phyloP scores from a whole-genome alignment of 2,888 invertebrate genomes.

The Tenthredo distinguenda region DNA sequence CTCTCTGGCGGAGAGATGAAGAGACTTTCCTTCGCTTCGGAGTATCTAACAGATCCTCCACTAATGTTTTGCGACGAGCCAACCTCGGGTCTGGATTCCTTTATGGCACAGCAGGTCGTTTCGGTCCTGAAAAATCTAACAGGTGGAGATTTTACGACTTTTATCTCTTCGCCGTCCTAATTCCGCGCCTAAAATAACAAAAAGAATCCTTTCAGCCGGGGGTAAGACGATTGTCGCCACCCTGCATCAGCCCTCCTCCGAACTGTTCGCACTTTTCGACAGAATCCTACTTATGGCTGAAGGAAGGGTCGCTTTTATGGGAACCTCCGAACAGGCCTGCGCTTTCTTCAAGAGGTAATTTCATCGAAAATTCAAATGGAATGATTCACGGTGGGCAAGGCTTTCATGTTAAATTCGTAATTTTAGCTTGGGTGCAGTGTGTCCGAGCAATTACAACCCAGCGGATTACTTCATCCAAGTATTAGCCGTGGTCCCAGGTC shows the following conservation, averaged over 20 bases:
- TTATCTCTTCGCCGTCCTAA: not conserved
- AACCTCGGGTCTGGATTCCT: constrained; percentile 97
- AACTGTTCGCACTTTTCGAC: constrained; percentile 94
- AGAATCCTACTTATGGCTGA: constrained; percentile 94
- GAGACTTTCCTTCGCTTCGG: constrained; percentile 97
- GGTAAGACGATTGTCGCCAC: constrained; percentile 96
- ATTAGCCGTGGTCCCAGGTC: constrained; percentile 91
- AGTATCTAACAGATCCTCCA: constrained; percentile 96
- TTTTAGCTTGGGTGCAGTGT: constrained; percentile 87
- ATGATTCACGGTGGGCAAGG: not conserved
- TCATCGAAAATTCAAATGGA: not conserved
- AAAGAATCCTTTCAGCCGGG: constrained; percentile 77
- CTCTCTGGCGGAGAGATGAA: constrained; percentile 98
- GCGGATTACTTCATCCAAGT: constrained; percentile 96
- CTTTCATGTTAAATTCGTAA: too few species aligned
- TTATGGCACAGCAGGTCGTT: constrained; percentile 95
- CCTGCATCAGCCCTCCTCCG: constrained; percentile 97
- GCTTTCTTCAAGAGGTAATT: constrained; percentile 83
- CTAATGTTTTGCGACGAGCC: constrained; percentile 98
- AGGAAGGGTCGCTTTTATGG: constrained; percentile 93
- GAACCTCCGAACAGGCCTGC: constrained; percentile 88
- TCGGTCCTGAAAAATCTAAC: constrained; percentile 86
- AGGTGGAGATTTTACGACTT: constrained; percentile 67
- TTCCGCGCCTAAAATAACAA: not conserved
- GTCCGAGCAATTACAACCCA: constrained; percentile 95